Evolutionary conservation across 1,140 invertebrate genomes (phyloP).

Genomic region (Drosophila ogumai): DNA sequence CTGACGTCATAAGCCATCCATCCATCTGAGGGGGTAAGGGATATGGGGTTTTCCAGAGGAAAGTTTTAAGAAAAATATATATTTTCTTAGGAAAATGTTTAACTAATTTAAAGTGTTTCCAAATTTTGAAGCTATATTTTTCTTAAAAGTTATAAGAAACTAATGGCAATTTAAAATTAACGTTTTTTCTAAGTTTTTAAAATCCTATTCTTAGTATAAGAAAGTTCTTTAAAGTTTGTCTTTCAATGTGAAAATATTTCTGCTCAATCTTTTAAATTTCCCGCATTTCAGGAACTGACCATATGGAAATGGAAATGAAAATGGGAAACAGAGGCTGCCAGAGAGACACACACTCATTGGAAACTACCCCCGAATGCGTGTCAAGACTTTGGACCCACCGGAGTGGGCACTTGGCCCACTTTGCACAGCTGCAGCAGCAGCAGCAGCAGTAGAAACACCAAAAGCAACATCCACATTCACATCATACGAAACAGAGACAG

Average conservation of each 20-base stretch:
- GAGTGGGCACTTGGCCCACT: slow-evolving; percentile 49
- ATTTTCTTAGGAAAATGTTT: not conserved
- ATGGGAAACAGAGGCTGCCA: slow-evolving; percentile 22
- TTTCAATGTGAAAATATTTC: not conserved
- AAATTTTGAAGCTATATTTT: not conserved
- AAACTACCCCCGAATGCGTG: slow-evolving; percentile 60
- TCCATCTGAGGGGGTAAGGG: slow-evolving; percentile 8
- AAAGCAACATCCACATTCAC: slow-evolving; percentile 17
- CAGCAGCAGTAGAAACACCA: slow-evolving; percentile 2
- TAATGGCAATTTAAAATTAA: not conserved
- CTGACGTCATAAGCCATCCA: slow-evolving; percentile 69
- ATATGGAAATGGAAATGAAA: slow-evolving; percentile 16
- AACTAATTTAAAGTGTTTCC: not conserved
- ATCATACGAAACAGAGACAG: slow-evolving; percentile 7
- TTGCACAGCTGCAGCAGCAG: slow-evolving; percentile 42
- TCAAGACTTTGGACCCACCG: slow-evolving; percentile 56
- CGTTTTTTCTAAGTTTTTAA: not conserved
- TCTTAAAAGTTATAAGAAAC: not conserved
- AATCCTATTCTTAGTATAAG: not conserved
- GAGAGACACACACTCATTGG: slow-evolving; percentile 16
- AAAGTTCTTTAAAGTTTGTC: not conserved
- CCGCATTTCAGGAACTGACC: not conserved
- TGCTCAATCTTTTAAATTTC: not conserved
- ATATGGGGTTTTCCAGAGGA: not conserved
- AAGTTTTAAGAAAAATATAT: not conserved